phyloP scores from a whole-genome alignment of 1,140 invertebrate species.

The Venturia canescens region DNA sequence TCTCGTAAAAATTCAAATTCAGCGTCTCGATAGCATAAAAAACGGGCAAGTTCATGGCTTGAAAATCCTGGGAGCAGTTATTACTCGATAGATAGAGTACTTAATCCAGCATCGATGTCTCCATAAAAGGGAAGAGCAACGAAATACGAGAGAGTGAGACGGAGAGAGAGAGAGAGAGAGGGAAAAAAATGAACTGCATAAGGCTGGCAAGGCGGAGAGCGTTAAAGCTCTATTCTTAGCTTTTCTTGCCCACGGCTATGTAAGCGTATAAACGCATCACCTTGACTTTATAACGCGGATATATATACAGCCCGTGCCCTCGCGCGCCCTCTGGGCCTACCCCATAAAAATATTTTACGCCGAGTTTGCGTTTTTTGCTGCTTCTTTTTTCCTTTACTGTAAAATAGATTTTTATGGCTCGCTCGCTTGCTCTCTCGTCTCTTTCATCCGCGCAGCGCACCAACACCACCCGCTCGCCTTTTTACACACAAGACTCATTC shows the following conservation, averaged over 20 bases:
- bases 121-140: constrained; percentile 23
- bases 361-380: constrained; percentile 20
- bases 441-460: not conserved
- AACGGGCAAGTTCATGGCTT: not conserved
- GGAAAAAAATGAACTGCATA: not conserved
- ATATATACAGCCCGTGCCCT: not conserved
- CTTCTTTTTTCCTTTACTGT: constrained; percentile 16
- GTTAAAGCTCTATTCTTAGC: constrained; percentile 28
- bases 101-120: constrained; percentile 23
- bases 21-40: not conserved
- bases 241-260: constrained; percentile 25
- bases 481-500: not conserved
- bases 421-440: constrained; percentile 1
- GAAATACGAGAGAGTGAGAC: not conserved
- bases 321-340: constrained; percentile 16
- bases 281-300: constrained; percentile 5
- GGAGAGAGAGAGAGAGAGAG: not conserved
- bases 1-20: no score
- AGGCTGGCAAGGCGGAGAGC: not conserved
- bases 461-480: not conserved
- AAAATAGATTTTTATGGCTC: constrained; percentile 34
- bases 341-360: constrained; percentile 43
- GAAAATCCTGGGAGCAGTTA: not conserved
- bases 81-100: constrained; percentile 30
- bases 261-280: constrained; percentile 20